Evolutionary conservation across 2,113 vertebrate genomes (phyloP).

Genomic region (Romanogobio albipinnatus): DNA sequence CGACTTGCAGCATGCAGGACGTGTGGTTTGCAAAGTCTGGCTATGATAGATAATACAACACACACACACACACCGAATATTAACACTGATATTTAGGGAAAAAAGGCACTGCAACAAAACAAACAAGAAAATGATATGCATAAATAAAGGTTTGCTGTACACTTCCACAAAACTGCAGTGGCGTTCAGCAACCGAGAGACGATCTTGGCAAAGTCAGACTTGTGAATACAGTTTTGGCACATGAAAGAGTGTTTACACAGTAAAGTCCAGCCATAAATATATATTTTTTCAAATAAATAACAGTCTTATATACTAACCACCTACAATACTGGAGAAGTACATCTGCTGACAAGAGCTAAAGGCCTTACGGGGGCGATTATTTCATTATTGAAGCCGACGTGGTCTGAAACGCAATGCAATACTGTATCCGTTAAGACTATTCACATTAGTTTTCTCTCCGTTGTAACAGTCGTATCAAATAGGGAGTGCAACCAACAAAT

Average conservation of each 20-base stretch:
- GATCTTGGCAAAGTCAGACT: conserved; percentile 26
- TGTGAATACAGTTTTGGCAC: conserved; percentile 44
- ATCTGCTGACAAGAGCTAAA: neutral
- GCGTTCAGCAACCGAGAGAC: neutral
- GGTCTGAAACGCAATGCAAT: neutral
- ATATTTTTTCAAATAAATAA: conserved; percentile 37
- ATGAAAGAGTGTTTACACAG: conserved; percentile 21
- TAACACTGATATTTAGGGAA: conserved; percentile 27
- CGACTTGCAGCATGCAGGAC: conserved; percentile 24
- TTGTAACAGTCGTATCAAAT: conserved; percentile 52
- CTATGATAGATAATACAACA: conserved; percentile 33
- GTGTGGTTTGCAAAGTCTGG: neutral
- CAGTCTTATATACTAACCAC: conserved; percentile 34
- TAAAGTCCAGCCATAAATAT: conserved; percentile 27
- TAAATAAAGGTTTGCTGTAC: conserved; percentile 6
- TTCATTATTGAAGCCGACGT: neutral
- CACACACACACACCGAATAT: neutral
- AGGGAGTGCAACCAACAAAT: neutral
- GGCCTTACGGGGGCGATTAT: neutral
- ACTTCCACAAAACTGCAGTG: neutral
- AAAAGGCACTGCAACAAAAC: conserved; percentile 19
- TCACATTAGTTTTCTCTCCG: conserved; percentile 1
- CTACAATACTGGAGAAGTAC: conserved; percentile 32
- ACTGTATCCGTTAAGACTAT: conserved; percentile 16
- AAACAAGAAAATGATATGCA: neutral